Base-by-base conservation (phyloP, 2,113 vertebrate genomes). In the Hepsetus odoe region DNA sequence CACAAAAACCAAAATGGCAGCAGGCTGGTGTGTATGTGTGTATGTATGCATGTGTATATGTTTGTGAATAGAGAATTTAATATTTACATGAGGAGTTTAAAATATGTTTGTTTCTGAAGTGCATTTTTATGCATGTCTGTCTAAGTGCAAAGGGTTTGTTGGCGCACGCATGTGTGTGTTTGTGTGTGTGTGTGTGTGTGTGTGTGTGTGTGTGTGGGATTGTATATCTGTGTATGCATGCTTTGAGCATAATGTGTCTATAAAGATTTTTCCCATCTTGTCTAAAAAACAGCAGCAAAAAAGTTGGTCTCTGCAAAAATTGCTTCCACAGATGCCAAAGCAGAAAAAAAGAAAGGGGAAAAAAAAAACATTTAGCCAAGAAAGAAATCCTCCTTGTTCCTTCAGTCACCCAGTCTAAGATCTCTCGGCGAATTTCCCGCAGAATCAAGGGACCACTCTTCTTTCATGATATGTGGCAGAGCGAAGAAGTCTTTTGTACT, bases 1-100 rank as follows among this genome's bases (percentile, higher is more conserved):
- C 93, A 94, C 93, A 90, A 92, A 93, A 94, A 93, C 91, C 91
- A 91, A 93, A 92, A 93, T 92, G 91, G 92, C 92, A 94, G 92
- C 92, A 92, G 91, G 90, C 91, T 93, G 91, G 91, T 92, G 90
- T 90, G 90, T 91, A 86, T 93, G 83, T 89, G 64, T 87, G 79
- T 91, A 64, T 90, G 80, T 89, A 5, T 86, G 42, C 80, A 61
- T 82, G 65, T 84, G 74, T 81, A 42, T 70, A 46, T 72, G 56
- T 76, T 53, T 78, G 77, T 72, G 46, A 62, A 33, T 65, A 59
- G 32, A 58, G 59, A 67, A 28, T 56, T 82, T 22, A 69, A 51
- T 74, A 64, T 67, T 62, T 72, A 35, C 56, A 64, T 82, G 72
- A 80, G 76, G 77, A 61, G 88, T 71, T 84, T 84, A 85, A 86